Evolutionary conservation across 2,797 vertebrate genomes (phyloP).

Genomic region (Echiichthys vipera): DNA sequence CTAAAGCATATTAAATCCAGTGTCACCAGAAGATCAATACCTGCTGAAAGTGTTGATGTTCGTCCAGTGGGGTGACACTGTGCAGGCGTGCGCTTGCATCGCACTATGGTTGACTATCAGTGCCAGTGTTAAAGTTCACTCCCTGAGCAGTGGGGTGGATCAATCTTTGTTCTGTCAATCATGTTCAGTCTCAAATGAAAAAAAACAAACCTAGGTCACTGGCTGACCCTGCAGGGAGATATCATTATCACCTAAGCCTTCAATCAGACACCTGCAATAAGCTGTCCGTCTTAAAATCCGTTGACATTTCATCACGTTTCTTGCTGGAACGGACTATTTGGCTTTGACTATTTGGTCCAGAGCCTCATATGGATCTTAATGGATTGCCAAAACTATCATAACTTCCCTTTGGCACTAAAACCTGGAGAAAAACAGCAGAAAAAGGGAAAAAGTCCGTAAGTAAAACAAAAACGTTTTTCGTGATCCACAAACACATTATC

Average conservation of each 20-base stretch:
- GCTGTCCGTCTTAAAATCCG: too few relatives aligned
- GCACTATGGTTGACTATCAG: conserved; percentile 29
- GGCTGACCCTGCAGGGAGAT: conserved; percentile 19
- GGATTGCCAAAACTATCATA: not conserved
- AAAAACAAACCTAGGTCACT: conserved; percentile 31
- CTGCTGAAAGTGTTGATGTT: conserved; percentile 68
- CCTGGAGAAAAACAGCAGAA: not conserved
- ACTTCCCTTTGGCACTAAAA: conserved; percentile 1
- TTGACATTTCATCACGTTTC: too few relatives aligned
- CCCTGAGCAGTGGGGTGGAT: conserved; percentile 50
- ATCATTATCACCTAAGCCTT: conserved; percentile 9
- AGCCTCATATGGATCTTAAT: not conserved
- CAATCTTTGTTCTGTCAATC: conserved; percentile 69
- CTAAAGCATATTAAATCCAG: conserved; percentile 80
- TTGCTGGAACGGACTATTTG: not conserved
- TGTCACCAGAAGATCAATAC: conserved; percentile 76
- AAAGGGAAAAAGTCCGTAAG: not conserved
- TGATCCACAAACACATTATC: too few relatives aligned
- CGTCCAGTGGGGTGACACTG: conserved; percentile 57
- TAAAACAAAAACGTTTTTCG: not conserved
- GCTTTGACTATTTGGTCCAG: not conserved
- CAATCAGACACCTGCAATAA: conserved; percentile 25
- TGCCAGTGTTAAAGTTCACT: conserved; percentile 63
- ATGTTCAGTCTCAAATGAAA: conserved; percentile 60
- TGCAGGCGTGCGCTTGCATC: conserved; percentile 74